A percentile compares a stretch with the other conserved stretches of the same genome.
Conservation (phyloP, 2,888 invertebrate genomes). For the Oscheius onirici region DNA sequence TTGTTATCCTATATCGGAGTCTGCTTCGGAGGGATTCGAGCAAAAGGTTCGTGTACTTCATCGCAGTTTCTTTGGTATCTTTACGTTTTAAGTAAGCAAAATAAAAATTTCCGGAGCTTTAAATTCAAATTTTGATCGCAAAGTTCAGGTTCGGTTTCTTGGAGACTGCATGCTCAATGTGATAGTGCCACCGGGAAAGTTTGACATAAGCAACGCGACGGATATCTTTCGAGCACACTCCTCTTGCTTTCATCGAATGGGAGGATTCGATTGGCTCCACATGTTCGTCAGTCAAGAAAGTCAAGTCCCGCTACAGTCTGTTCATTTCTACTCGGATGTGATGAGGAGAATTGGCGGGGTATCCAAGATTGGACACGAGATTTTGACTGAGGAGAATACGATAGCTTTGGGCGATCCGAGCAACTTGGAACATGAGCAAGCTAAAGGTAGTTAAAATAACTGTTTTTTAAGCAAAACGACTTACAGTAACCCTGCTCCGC, state of each 20-base stretch:
- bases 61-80: background rate
- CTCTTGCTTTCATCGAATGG: constrained; percentile 39
- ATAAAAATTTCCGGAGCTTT: too few relatives aligned
- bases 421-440: background rate
- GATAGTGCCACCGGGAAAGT: constrained; percentile 39
- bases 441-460: constrained; percentile 4
- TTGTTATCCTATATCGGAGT: constrained; percentile 40
- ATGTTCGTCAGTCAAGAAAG: constrained; percentile 42
- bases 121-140: background rate
- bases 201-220: constrained; percentile 41
- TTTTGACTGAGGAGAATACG: constrained; percentile 23
- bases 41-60: constrained; percentile 33
- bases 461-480: background rate
- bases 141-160: constrained; percentile 44
- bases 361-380: constrained; percentile 23
- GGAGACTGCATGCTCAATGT: constrained; percentile 48
- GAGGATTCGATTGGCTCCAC: constrained; percentile 48
- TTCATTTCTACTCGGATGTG: constrained; percentile 38
- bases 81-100: too few relatives aligned
- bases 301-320: constrained; percentile 46
- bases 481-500: constrained; percentile 11
- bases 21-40: constrained; percentile 38
- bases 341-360: constrained; percentile 18
- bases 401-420: constrained; percentile 1
- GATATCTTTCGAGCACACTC: constrained; percentile 42